Evolutionary conservation across 2,113 vertebrate species (phyloP), one percentile per base, ranked within the genome.

Genomic region (Theropithecus gelada): DNA sequence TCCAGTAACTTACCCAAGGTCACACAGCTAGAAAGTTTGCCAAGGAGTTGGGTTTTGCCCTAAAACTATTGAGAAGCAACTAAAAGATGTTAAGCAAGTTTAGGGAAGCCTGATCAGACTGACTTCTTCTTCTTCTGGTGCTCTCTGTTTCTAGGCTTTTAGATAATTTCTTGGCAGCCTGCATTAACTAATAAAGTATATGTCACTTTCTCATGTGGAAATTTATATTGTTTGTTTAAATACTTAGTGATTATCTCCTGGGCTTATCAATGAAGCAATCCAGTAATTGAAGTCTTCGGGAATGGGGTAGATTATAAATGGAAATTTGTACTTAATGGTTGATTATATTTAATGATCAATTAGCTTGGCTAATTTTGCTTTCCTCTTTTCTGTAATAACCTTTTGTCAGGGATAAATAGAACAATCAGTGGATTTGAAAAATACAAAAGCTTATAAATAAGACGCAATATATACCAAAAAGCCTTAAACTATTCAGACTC

Each of bases 311-410:
- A 95, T 97, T 94, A 96, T 83, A 96, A 86, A 97, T 93, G 95
- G 83, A 97, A 98, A 97, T 94, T 96, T 93, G 88, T 57, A 83
- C 43, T 94, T 97, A 92, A 88, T 96, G 57, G 68, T 93, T 66
- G 16, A 95, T 95, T 96, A 95, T 92, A 50, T 78, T 92, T 90
- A 95, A 97, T 97, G 82, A 96, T 92, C 96, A 96, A 87, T 96
- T 93, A 97, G 43, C 83, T 93, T 72, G 68, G 83, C 55, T 96
- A 94, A 89, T 96, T 97, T 94, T 97, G 75, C 83, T 93, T 91
- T 50, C 83, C 18, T 64, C 48, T 61, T 93, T 95, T 96, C 75
- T 22, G 45, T 94, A 95, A 66, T 78, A 91, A 59, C 68, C 27
- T 79, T 94, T 93, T 70, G 61, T 72, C 61, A 92, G 43, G 55